phyloP scores from a whole-genome alignment of 2,113 vertebrate species.

The Amblyopsis rosae region DNA sequence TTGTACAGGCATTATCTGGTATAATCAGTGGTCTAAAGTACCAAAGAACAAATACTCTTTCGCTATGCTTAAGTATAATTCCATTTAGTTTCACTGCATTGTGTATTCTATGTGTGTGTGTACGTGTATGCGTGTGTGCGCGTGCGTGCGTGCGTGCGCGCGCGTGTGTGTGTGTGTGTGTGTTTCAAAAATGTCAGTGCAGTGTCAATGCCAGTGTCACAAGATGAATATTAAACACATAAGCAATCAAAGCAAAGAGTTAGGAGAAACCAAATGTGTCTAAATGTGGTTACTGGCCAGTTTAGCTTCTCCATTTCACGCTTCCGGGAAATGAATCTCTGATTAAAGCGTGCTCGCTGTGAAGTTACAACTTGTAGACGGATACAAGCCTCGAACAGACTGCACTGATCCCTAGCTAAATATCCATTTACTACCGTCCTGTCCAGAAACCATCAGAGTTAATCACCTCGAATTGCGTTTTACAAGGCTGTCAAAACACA shows the following conservation, averaged over 20 bases:
- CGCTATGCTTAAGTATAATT: neutral
- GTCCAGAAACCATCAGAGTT: constrained; percentile 3
- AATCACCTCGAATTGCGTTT: constrained; percentile 25
- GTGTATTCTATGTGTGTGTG: no score
- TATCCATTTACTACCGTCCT: constrained; percentile 33
- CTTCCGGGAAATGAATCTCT: constrained; percentile 53
- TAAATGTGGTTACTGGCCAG: constrained; percentile 4
- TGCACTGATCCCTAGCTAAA: constrained; percentile 36
- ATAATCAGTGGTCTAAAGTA: neutral
- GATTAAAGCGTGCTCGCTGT: constrained; percentile 49
- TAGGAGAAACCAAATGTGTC: constrained; percentile 52
- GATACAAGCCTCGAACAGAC: constrained; percentile 48
- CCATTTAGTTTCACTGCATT: neutral
- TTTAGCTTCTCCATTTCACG: no score
- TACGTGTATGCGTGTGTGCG: no score
- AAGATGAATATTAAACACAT: constrained; percentile 36
- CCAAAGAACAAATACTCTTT: neutral
- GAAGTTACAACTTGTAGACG: constrained; percentile 43
- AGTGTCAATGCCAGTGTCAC: constrained; percentile 7
- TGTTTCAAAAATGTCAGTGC: neutral
- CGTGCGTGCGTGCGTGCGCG: no score
- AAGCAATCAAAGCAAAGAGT: constrained; percentile 42
- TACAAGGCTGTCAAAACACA: constrained; percentile 38
- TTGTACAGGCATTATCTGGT: neutral
- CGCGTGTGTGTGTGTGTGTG: neutral